phyloP scores from a whole-genome alignment of 2,888 invertebrate genomes.

The Suillia variegata region DNA sequence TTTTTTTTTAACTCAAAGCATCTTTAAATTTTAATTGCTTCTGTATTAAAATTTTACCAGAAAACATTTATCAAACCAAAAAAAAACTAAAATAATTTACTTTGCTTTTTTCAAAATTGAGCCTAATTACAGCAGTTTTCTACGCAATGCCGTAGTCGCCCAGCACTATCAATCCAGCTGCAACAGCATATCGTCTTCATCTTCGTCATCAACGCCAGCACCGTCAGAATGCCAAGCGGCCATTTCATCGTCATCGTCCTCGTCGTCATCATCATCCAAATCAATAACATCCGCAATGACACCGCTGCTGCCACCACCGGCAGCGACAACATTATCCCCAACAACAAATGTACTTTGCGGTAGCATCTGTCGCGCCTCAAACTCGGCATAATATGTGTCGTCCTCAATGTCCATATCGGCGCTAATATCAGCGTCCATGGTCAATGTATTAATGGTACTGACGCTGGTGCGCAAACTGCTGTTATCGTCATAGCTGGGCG shows the following conservation, averaged over 20 bases:
- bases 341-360: slow-evolving; percentile 18
- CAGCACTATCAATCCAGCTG: neutral
- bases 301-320: slow-evolving; percentile 11
- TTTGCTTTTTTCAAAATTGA: neutral
- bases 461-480: slow-evolving; percentile 21
- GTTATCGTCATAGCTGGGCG: slow-evolving; percentile 17
- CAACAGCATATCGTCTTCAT: slow-evolving; percentile 13
- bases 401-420: slow-evolving; percentile 33
- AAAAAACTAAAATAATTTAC: neutral
- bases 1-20: no score
- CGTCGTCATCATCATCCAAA: slow-evolving; percentile 14
- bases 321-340: no score
- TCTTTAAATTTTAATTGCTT: no score
- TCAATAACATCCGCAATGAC: no score
- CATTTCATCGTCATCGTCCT: slow-evolving; percentile 18
- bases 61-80: neutral
- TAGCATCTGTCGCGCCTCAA: slow-evolving; percentile 8
- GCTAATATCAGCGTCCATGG: slow-evolving; percentile 13
- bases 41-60: no score
- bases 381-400: slow-evolving; percentile 29
- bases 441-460: slow-evolving; percentile 12
- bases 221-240: neutral
- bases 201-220: neutral
- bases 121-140: neutral
- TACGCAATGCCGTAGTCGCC: no score